Evolutionary conservation across 2,113 vertebrate genomes (phyloP).

Genomic region (Phrynocephalus versicolor): DNA sequence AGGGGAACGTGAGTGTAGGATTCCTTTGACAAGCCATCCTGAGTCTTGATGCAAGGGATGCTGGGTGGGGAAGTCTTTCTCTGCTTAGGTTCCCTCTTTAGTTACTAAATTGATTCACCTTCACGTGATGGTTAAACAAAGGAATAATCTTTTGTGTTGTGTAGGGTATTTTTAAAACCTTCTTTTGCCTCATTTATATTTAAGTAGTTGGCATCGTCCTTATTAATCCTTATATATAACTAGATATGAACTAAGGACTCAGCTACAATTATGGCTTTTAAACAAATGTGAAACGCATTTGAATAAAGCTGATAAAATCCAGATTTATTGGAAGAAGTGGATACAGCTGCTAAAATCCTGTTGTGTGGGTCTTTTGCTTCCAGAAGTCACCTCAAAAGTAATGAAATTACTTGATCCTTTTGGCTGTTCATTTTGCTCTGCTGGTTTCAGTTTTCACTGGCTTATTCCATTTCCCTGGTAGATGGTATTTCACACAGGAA

Average conservation of each 20-base stretch:
- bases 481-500: not conserved
- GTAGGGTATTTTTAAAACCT: not conserved
- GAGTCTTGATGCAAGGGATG: too few relatives aligned
- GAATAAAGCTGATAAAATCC: conserved; percentile 6
- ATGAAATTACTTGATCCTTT: not conserved
- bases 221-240: not conserved
- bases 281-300: not conserved
- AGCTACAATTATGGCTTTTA: not conserved
- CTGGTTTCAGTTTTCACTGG: not conserved
- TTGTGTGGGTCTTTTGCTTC: not conserved
- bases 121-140: not conserved
- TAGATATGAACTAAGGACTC: not conserved
- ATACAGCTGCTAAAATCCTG: conserved; percentile 3
- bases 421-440: not conserved
- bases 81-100: too few relatives aligned
- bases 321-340: not conserved
- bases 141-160: not conserved
- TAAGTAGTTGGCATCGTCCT: not conserved
- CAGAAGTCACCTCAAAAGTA: not conserved
- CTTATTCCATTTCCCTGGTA: not conserved
- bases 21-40: too few relatives aligned
- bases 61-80: too few relatives aligned
- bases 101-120: not conserved
- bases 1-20: too few relatives aligned
- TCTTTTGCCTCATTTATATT: not conserved